Percentiles rank a stretch among this genome's conserved stretches.
phyloP scores from a whole-genome alignment of 2,797 vertebrate species.

The Carcharodon carcharias region DNA sequence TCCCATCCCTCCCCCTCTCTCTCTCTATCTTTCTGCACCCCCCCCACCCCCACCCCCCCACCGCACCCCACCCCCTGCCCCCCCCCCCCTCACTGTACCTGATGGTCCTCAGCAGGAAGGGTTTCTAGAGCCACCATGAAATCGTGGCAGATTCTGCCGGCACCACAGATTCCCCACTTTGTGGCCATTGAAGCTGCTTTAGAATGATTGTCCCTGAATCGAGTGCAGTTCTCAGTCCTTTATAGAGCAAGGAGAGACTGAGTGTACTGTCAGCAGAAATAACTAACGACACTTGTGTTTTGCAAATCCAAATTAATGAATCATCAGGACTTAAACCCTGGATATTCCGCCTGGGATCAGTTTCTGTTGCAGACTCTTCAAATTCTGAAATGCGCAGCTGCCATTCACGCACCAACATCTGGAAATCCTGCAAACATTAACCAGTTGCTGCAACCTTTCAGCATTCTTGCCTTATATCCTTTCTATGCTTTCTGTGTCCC shows the following conservation, averaged over 20 bases:
- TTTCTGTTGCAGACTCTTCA: too few relatives aligned
- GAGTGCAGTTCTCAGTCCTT: background rate
- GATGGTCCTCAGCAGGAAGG: background rate
- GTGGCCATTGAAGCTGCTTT: background rate
- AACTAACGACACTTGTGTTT: background rate
- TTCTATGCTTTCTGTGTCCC: too few relatives aligned
- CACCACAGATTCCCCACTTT: background rate
- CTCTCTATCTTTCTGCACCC: background rate
- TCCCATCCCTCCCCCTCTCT: background rate
- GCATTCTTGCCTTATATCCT: too few relatives aligned
- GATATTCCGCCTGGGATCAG: background rate
- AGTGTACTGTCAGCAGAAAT: background rate
- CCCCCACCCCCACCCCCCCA: background rate
- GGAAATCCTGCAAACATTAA: too few relatives aligned
- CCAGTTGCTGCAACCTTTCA: too few relatives aligned
- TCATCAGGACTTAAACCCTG: background rate
- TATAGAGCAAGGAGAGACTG: background rate
- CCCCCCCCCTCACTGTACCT: background rate
- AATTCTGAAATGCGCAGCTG: background rate
- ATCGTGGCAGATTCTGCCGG: background rate
- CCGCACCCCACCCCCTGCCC: rapidly evolving
- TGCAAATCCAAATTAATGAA: background rate
- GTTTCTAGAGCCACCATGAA: conserved; percentile 16
- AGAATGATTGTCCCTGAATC: background rate
- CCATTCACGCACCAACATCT: too few relatives aligned